Percentiles rank a stretch among this genome's conserved stretches.
These are phyloP conservation scores for Hedychridium roseum DNA, from an alignment of 2,888 invertebrate species.

Conservation along the genomic window DNA sequence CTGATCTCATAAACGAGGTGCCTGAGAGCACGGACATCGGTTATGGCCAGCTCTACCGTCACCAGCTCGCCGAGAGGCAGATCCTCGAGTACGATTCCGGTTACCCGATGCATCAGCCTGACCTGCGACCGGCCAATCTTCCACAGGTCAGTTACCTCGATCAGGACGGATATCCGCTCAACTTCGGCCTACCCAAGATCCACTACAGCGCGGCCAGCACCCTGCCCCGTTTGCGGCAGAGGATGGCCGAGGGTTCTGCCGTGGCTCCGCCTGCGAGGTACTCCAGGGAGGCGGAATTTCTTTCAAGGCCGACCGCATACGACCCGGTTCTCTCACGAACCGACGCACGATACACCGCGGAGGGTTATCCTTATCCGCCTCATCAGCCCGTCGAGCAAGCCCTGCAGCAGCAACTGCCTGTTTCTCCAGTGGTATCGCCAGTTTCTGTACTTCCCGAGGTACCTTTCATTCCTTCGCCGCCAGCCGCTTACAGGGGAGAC, in stretches of 20 bases:
- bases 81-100: constrained; percentile 52
- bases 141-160: constrained; percentile 69
- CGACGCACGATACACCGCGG: constrained; percentile 74
- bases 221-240: constrained; percentile 73
- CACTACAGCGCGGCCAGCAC: constrained; percentile 75
- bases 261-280: constrained; percentile 68
- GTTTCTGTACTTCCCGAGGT: constrained; percentile 53
- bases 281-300: constrained; percentile 73
- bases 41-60: constrained; percentile 48
- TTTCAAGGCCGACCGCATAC: constrained; percentile 65
- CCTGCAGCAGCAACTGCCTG: constrained; percentile 48
- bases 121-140: constrained; percentile 44
- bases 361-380: constrained; percentile 76
- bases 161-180: constrained; percentile 81
- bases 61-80: constrained; percentile 38
- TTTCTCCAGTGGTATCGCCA: constrained; percentile 48
- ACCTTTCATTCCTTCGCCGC: constrained; percentile 74
- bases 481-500: constrained; percentile 75
- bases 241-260: constrained; percentile 64
- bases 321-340: constrained; percentile 44
- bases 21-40: constrained; percentile 47
- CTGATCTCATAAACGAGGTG: constrained; percentile 63
- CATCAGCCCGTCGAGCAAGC: constrained; percentile 64
- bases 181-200: constrained; percentile 78
- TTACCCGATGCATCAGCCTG: constrained; percentile 49